Conservation (phyloP, 2,113 vertebrate genomes). For the Taurulus bubalis region DNA sequence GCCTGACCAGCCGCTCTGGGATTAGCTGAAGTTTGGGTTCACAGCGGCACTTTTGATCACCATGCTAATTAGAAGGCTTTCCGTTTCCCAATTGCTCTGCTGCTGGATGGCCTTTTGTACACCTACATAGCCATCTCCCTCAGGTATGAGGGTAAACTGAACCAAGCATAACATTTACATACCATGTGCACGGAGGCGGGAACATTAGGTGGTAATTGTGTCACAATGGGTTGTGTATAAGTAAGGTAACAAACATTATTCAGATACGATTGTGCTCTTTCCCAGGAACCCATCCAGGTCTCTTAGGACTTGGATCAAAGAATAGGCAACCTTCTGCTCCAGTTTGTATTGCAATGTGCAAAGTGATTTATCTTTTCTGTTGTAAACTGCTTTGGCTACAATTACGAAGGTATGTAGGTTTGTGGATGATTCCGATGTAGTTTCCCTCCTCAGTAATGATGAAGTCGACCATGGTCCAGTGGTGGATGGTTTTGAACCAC, state of each 20-base stretch:
- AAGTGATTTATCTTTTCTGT: conserved; percentile 69
- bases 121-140: conserved; percentile 62
- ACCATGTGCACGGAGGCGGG: conserved; percentile 24
- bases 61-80: conserved; percentile 69
- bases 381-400: not conserved
- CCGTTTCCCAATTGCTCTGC: conserved; percentile 44
- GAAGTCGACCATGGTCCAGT: not conserved
- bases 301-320: conserved; percentile 68
- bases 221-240: conserved; percentile 38
- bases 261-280: conserved; percentile 37
- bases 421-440: not conserved
- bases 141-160: conserved; percentile 56
- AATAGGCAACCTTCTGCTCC: conserved; percentile 54
- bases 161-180: conserved; percentile 69
- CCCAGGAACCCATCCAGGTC: conserved; percentile 40
- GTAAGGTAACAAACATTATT: conserved; percentile 57
- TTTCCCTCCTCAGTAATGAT: not conserved
- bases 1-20: conserved; percentile 46
- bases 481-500: not conserved
- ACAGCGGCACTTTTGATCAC: conserved; percentile 45
- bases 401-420: not conserved
- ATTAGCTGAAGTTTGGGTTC: conserved; percentile 53
- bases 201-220: conserved; percentile 70
- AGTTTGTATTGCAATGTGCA: conserved; percentile 58
- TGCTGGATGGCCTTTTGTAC: conserved; percentile 59